Evolutionary conservation across 2,797 vertebrate species (phyloP), one percentile per base, ranked within the genome.

Genomic region (Gambelia wislizenii): DNA sequence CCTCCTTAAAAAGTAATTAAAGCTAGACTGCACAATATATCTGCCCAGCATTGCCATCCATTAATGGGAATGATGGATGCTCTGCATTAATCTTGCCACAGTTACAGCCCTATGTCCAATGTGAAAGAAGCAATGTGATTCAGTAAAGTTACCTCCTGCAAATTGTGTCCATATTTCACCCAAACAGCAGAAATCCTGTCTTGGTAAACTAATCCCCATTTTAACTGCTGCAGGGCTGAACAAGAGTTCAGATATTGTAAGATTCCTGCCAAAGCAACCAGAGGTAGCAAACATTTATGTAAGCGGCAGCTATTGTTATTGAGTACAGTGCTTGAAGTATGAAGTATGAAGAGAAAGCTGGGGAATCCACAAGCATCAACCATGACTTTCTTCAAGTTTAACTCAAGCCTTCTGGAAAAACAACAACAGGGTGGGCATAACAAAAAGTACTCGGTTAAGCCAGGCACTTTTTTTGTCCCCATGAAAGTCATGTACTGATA

Each of bases 11-110:
- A 92, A 92, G 92, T 94, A 94, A 95, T 95, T 95, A 96, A 91
- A 95, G 79, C 87, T 87, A 94, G 91, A 89, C 88, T 81, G 91
- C 90, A 93, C 88, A 54, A 90, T 91, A 89, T 90, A 93, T 92
- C 86, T 75, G 89, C 87, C 49, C 87, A 82, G 91, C 76, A 10
- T 87, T 92, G 91, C 90, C 92, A 91, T 92, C 93, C 87, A 90
- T 93, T 94, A 96, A 95, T 88, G 92, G 89, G 87, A 93, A 91
- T 94, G 94, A 96, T 92, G 92, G 88, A 96, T 95, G 94, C 89
- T 95, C 91, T 69, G 49, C 84, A 94, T 96, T 94, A 95, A 94
- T 94, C 94, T 93, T 93, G 87, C 89, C 25, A 52, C 47, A 67
- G 80, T 47, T 89, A 81, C 88, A 93, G 92, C 90, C 83, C 39